A percentile compares a stretch with the other conserved stretches of the same genome.
Evolutionary conservation across 1,140 invertebrate genomes (phyloP).

Genomic region (Ceratitis capitata): DNA sequence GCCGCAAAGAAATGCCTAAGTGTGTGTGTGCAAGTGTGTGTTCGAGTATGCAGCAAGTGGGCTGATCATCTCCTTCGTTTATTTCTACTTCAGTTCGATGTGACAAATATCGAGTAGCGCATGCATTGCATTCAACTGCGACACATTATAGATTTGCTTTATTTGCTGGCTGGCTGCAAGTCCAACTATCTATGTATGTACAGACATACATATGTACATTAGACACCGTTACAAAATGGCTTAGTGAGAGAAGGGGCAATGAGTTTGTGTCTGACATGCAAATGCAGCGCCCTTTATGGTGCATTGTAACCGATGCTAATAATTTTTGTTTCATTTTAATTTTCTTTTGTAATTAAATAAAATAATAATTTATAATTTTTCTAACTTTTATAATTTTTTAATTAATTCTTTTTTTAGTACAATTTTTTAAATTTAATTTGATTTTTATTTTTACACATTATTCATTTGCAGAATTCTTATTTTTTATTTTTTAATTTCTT

Average conservation of each 20-base stretch:
- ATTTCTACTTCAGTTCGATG: slow-evolving; percentile 25
- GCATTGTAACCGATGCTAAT: neutral
- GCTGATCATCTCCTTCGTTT: neutral
- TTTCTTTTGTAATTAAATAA: neutral
- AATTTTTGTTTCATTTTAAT: neutral
- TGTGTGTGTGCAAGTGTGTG: neutral
- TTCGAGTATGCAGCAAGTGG: neutral
- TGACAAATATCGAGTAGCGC: slow-evolving; percentile 34
- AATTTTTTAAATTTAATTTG: no score
- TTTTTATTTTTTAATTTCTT: no score
- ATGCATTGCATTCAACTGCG: slow-evolving; percentile 33
- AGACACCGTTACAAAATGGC: neutral
- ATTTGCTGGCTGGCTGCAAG: slow-evolving; percentile 32
- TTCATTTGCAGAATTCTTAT: no score
- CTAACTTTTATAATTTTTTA: neutral
- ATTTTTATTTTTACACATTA: neutral
- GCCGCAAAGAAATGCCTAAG: slow-evolving; percentile 51
- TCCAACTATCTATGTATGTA: slow-evolving; percentile 5
- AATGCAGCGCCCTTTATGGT: neutral
- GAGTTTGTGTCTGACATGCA: neutral
- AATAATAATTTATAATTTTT: no score
- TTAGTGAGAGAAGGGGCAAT: neutral
- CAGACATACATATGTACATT: neutral
- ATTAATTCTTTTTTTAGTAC: no score
- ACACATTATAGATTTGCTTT: slow-evolving; percentile 31